Base-by-base conservation (phyloP, 1,140 invertebrate genomes). In the Panulirus ornatus region DNA sequence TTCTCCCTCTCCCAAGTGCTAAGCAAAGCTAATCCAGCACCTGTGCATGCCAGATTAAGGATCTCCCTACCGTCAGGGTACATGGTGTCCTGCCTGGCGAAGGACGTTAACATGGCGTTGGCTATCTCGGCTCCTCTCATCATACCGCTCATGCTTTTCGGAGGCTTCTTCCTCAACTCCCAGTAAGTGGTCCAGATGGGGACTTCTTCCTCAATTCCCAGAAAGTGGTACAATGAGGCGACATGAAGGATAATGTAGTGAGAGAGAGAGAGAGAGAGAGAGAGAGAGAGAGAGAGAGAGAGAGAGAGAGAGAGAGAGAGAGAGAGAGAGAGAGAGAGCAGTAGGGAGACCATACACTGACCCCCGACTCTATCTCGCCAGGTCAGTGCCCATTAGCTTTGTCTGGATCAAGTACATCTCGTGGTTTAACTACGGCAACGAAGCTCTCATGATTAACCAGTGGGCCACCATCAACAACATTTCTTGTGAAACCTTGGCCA, bases 81-180 rank as follows among this genome's bases (percentile, higher is more conserved):
- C 90, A 84, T 95, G 19, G 92, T 95, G 30, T 95, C 95, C 0
- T 94, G 94, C 42, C 44, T 94, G 5, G 93, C 90, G 2, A 71
- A 22, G 93, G 40, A 93, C 36, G 92, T 94, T 0, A 94, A 93
- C 34, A 92, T 94, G 34, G 94, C 95, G 0, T 90, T 95, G 22
- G 93, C 94, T 0, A 82, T 95, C 34, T 93, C 94, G 2, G 94
- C 95, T 19, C 94, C 95, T 14, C 83, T 95, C 11, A 91, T 95
- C n/a, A 94, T 95, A 70, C 95, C 95, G 0, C 92, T 95, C 58
- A 93, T 95, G 91, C 90, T 95, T 42, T 95, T 95, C 93, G 95
- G 94, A 79, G 95, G 95, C 27, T 95, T 95, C 88, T 95, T 95
- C 92, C 93, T 95, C 11, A 95, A 95, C 92, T 93, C 93, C 47